phyloP scores from a whole-genome alignment of 2,797 vertebrate genomes.

The Oreortyx pictus region DNA sequence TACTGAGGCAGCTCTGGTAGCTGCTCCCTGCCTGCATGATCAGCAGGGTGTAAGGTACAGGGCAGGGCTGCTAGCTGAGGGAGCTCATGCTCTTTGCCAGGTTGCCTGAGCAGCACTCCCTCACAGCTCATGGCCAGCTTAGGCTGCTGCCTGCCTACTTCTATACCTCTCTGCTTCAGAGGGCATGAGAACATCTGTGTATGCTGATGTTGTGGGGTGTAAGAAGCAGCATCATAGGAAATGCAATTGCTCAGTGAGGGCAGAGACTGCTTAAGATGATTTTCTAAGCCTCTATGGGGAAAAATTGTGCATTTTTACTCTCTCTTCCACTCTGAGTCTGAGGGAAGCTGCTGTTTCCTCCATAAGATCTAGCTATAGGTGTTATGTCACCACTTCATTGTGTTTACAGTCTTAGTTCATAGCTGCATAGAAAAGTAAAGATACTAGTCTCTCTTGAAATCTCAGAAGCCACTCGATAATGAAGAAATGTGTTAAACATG shows the following conservation, averaged over 20 bases:
- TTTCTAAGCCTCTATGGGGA: not conserved
- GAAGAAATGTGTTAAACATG: not conserved
- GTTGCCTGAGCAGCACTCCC: not conserved
- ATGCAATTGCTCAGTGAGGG: not conserved
- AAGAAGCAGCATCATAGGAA: not conserved
- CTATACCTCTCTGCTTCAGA: not conserved
- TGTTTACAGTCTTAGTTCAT: not conserved
- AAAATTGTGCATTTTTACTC: not conserved
- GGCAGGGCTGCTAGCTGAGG: not conserved
- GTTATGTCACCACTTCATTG: not conserved
- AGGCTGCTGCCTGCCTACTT: not conserved
- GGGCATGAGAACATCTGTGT: not conserved
- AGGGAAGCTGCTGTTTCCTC: not conserved
- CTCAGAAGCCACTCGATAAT: not conserved
- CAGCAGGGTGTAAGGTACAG: not conserved
- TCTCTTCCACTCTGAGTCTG: not conserved
- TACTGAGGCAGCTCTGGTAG: slow-evolving; percentile 39
- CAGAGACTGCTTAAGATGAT: not conserved
- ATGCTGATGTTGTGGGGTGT: not conserved
- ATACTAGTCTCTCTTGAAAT: not conserved
- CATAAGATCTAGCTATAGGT: not conserved
- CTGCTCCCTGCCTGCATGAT: not conserved
- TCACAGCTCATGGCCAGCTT: not conserved
- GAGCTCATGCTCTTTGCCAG: rapidly evolving
- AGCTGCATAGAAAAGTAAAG: not conserved